phyloP scores from a whole-genome alignment of 2,113 vertebrate genomes.

The Sinosuthora webbiana region DNA sequence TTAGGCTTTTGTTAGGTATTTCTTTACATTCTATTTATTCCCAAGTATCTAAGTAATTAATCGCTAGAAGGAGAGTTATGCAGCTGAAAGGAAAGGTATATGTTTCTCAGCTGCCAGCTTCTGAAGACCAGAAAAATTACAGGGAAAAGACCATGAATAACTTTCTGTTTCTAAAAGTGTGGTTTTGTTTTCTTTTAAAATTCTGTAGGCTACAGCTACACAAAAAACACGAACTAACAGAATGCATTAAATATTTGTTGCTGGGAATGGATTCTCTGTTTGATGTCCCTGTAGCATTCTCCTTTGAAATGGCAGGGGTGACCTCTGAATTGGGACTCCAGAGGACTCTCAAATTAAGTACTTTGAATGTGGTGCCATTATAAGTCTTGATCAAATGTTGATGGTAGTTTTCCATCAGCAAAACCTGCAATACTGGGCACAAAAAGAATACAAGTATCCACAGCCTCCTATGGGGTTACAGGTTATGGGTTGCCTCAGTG shows the following conservation, averaged over 20 bases:
- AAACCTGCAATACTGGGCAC: background rate
- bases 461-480: background rate
- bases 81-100: background rate
- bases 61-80: background rate
- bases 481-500: background rate
- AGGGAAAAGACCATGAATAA: slow-evolving; percentile 7
- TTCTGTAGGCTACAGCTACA: background rate
- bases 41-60: slow-evolving; percentile 36
- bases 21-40: slow-evolving; percentile 44
- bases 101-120: background rate
- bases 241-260: slow-evolving; percentile 27
- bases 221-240: background rate
- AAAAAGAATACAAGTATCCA: background rate
- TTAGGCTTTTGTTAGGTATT: slow-evolving; percentile 34
- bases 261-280: background rate
- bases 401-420: background rate
- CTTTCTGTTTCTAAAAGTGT: background rate
- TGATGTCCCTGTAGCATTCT: background rate
- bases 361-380: slow-evolving; percentile 14
- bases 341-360: slow-evolving; percentile 44
- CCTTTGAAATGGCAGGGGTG: slow-evolving; percentile 50
- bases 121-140: slow-evolving; percentile 28
- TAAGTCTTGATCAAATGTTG: slow-evolving; percentile 10
- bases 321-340: slow-evolving; percentile 45
- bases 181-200: slow-evolving; percentile 35